Percentiles rank a stretch among this genome's conserved stretches.
Evolutionary conservation across 1,140 invertebrate species (phyloP).

Genomic region (Trichoplusia ni): DNA sequence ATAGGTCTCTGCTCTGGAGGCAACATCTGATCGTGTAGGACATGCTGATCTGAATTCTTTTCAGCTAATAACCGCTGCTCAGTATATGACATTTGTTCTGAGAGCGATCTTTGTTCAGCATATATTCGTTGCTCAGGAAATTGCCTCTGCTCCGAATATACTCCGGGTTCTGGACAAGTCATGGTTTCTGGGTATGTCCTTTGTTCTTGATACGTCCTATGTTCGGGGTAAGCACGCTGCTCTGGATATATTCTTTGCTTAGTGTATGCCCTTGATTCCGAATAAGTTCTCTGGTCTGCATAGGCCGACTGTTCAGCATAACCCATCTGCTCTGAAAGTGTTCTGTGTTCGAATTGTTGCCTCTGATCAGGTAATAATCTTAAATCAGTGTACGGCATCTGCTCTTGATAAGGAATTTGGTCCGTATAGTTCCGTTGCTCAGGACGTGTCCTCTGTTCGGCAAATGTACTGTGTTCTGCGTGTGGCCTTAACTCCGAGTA

Average conservation of each 20-base stretch:
- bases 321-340: too few relatives aligned
- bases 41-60: not conserved
- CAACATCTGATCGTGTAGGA: conserved; percentile 1
- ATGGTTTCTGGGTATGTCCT: not conserved
- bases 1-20: not conserved
- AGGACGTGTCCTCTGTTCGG: not conserved
- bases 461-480: not conserved
- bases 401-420: too few relatives aligned
- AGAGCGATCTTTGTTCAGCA: too few relatives aligned
- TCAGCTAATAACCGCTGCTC: not conserved
- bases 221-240: not conserved
- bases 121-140: not conserved
- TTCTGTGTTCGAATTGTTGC: too few relatives aligned
- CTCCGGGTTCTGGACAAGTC: not conserved
- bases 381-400: not conserved
- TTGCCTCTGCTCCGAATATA: not conserved
- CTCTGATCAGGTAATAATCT: not conserved
- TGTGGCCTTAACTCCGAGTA: not conserved
- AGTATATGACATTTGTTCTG: not conserved
- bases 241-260: not conserved
- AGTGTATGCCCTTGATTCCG: not conserved
- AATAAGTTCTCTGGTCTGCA: not conserved
- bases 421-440: not conserved
- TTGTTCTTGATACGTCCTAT: not conserved
- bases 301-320: conserved; percentile 2